phyloP scores from a whole-genome alignment of 1,140 invertebrate species.

The Solen grandis region DNA sequence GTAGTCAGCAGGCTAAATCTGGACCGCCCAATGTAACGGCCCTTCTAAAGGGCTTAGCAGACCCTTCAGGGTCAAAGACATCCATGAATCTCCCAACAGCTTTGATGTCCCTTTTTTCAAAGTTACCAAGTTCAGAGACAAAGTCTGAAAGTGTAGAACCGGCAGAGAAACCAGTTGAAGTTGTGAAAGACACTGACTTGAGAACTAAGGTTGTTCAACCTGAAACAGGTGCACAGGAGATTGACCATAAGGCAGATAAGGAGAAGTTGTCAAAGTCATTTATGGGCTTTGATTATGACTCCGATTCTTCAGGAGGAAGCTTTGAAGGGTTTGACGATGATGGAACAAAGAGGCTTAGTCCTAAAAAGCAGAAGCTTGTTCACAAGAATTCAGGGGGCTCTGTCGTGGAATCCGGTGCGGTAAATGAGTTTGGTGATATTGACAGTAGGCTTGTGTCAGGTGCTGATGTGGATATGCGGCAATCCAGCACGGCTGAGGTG shows the following conservation, averaged over 20 bases:
- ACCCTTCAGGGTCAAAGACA: slow-evolving; percentile 7
- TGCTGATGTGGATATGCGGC: not conserved
- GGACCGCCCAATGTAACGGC: slow-evolving; percentile 21
- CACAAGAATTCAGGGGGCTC: slow-evolving; percentile 6
- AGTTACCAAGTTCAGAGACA: slow-evolving; percentile 31
- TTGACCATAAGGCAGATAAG: slow-evolving; percentile 21
- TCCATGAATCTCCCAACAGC: slow-evolving; percentile 58
- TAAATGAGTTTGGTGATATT: slow-evolving; percentile 37
- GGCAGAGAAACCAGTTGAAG: slow-evolving; percentile 45
- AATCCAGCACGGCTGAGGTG: not conserved
- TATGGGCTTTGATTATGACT: slow-evolving; percentile 51
- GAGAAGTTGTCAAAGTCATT: slow-evolving; percentile 43
- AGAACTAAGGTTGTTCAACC: not conserved
- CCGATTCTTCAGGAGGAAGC: slow-evolving; percentile 52
- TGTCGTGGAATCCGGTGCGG: not conserved
- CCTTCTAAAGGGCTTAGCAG: slow-evolving; percentile 21
- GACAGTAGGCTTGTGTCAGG: slow-evolving; percentile 12
- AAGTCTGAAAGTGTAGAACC: slow-evolving; percentile 40
- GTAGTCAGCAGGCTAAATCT: not conserved
- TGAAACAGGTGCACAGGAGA: not conserved
- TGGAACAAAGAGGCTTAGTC: slow-evolving; percentile 46
- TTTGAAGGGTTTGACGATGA: slow-evolving; percentile 58
- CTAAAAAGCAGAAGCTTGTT: slow-evolving; percentile 35
- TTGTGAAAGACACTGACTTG: slow-evolving; percentile 58
- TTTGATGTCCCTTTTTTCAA: slow-evolving; percentile 64